Evolutionary conservation across 2,113 vertebrate genomes (phyloP).

Genomic region (Lepidothrix coronata): DNA sequence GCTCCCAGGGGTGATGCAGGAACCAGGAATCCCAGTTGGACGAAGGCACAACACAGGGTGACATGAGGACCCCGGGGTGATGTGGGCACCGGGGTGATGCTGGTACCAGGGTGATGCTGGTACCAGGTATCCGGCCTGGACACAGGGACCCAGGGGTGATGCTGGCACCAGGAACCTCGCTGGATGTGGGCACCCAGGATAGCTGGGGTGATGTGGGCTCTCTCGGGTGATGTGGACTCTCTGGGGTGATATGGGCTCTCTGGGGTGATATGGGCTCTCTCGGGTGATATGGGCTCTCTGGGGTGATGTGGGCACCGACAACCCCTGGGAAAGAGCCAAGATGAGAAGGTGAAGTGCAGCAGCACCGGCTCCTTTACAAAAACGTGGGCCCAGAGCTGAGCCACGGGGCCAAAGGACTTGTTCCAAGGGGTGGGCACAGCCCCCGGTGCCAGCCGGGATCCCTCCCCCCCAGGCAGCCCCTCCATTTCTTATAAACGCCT

Average conservation of each 20-base stretch:
- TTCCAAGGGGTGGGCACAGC: neutral
- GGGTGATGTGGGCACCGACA: rapidly evolving
- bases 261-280: rapidly evolving
- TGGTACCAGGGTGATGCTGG: neutral
- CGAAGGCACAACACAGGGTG: rapidly evolving
- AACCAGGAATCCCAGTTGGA: rapidly evolving
- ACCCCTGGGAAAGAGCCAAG: neutral
- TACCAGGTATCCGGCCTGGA: neutral
- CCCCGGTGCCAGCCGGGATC: neutral
- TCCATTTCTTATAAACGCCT: conserved; percentile 62
- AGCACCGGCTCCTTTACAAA: rapidly evolving
- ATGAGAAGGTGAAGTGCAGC: rapidly evolving
- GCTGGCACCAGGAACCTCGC: too few species aligned
- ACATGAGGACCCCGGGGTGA: rapidly evolving
- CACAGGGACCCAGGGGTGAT: neutral
- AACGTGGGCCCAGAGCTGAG: rapidly evolving
- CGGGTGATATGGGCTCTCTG: rapidly evolving
- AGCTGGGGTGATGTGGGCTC: neutral
- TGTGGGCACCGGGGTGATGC: neutral
- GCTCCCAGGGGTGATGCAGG: neutral
- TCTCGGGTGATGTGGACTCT: neutral
- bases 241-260: rapidly evolving
- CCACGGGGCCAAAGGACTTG: rapidly evolving
- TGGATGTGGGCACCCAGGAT: rapidly evolving
- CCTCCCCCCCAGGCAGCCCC: neutral